Percentiles rank a stretch among this genome's conserved stretches.
phyloP scores from a whole-genome alignment of 92 coral and sea anemone species.

The Diadumene lineata region DNA sequence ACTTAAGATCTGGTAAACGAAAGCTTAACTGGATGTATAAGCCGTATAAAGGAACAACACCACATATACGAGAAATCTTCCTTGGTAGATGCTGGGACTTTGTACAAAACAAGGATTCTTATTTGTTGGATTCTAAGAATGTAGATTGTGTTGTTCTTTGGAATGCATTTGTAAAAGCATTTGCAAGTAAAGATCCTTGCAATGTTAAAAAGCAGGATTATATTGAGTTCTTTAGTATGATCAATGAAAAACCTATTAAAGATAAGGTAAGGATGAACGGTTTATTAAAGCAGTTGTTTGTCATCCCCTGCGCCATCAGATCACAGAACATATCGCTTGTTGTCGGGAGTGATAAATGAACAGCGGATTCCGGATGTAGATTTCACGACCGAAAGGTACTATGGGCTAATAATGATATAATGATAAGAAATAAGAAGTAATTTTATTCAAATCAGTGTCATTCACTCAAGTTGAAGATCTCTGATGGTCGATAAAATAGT shows the following conservation, averaged over 20 bases:
- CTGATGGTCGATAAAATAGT: too few species aligned
- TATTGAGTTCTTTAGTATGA: constrained; percentile 74
- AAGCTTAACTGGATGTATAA: constrained; percentile 79
- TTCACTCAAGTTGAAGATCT: too few species aligned
- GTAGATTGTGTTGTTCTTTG: constrained; percentile 70
- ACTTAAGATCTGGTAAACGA: constrained; percentile 45
- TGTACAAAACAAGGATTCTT: constrained; percentile 37
- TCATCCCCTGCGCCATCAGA: too few species aligned
- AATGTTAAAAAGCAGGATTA: constrained; percentile 65
- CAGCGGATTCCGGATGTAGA: too few species aligned
- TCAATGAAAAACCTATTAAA: constrained; percentile 58
- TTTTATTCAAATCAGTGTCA: too few species aligned
- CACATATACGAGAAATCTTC: constrained; percentile 75
- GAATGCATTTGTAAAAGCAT: constrained; percentile 66
- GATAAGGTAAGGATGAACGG: constrained; percentile 89
- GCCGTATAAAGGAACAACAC: constrained; percentile 70
- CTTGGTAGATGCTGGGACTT: constrained; percentile 96
- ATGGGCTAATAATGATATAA: too few species aligned
- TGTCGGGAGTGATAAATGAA: too few species aligned
- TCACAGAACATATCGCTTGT: too few species aligned
- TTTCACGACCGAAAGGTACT: too few species aligned
- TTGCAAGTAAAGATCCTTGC: constrained; percentile 86
- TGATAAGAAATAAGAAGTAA: too few species aligned
- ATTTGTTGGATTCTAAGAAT: constrained; percentile 32
- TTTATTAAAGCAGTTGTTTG: too few species aligned